Percentiles rank a stretch among this genome's conserved stretches.
Conservation (phyloP, 2,888 invertebrate genomes). For the Pammene fasciana region DNA sequence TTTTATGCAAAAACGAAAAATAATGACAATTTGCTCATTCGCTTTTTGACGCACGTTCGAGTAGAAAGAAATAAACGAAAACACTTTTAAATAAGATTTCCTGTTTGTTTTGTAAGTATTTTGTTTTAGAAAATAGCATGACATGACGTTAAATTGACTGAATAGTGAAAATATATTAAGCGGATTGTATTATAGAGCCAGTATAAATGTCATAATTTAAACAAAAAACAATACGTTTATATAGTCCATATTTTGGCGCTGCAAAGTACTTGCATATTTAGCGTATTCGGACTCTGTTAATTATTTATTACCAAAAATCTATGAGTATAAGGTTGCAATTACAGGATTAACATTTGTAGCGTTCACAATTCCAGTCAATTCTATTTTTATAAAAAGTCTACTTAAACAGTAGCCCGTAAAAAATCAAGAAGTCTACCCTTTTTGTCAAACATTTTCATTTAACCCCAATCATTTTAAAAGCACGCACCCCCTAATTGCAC, state of each 20-base stretch:
- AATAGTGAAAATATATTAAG: too few relatives aligned
- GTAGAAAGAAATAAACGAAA: slow-evolving; percentile 7
- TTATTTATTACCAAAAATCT: too few relatives aligned
- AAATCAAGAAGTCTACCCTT: slow-evolving; percentile 38
- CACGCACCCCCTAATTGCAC: slow-evolving; percentile 39
- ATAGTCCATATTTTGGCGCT: too few relatives aligned
- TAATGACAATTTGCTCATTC: slow-evolving; percentile 34
- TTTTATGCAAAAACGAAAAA: slow-evolving; percentile 21
- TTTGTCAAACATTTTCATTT: slow-evolving; percentile 40
- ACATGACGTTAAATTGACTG: too few relatives aligned
- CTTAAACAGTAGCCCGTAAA: slow-evolving; percentile 16
- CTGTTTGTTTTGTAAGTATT: not conserved
- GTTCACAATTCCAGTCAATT: not conserved
- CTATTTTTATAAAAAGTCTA: slow-evolving; percentile 3
- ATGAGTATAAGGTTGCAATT: not conserved
- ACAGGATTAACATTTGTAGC: not conserved
- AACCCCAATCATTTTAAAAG: slow-evolving; percentile 41
- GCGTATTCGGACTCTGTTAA: too few relatives aligned
- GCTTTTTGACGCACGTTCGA: slow-evolving; percentile 16
- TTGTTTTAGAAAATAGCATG: too few relatives aligned
- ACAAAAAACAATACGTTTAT: too few relatives aligned
- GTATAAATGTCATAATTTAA: too few relatives aligned
- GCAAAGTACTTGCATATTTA: too few relatives aligned
- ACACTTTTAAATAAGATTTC: not conserved
- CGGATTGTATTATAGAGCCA: too few relatives aligned